phyloP scores from a whole-genome alignment of 1,140 invertebrate species.

The Rhynchophorus ferrugineus region DNA sequence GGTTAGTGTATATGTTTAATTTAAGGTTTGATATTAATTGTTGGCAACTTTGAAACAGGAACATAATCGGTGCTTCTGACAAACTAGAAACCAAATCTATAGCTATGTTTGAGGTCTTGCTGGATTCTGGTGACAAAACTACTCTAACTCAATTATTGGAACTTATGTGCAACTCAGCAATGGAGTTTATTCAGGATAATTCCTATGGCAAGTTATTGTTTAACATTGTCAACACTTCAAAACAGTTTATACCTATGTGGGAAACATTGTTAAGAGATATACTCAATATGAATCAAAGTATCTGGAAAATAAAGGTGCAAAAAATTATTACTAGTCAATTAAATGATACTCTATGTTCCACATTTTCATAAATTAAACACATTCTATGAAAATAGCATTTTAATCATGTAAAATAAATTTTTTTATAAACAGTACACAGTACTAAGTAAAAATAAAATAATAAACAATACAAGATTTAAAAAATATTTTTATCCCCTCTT shows the following conservation, averaged over 20 bases:
- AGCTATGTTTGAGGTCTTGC: too few relatives aligned
- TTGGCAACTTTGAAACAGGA: not conserved
- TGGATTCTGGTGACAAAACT: too few relatives aligned
- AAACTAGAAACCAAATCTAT: too few relatives aligned
- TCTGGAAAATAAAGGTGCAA: conserved; percentile 26
- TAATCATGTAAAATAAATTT: too few relatives aligned
- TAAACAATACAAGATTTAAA: too few relatives aligned
- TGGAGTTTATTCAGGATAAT: conserved; percentile 19
- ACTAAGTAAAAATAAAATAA: too few relatives aligned
- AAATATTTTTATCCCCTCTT: conserved; percentile 22
- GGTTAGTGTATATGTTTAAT: conserved; percentile 11
- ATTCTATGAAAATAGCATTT: too few relatives aligned
- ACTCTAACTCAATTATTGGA: conserved; percentile 16
- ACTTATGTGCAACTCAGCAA: conserved; percentile 14
- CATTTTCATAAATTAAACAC: too few relatives aligned
- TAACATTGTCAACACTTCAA: conserved; percentile 14
- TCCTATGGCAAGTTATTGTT: conserved; percentile 25
- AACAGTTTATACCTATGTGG: conserved; percentile 3
- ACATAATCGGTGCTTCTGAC: not conserved
- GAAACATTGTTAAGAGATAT: conserved; percentile 24
- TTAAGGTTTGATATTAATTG: not conserved
- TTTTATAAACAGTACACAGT: too few relatives aligned
- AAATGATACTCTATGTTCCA: conserved; percentile 23
- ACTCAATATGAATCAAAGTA: conserved; percentile 18
- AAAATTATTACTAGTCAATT: conserved; percentile 13